Base-by-base conservation (phyloP, 37 sponge, comb jelly and placozoan species). In the Beroe ovata region DNA sequence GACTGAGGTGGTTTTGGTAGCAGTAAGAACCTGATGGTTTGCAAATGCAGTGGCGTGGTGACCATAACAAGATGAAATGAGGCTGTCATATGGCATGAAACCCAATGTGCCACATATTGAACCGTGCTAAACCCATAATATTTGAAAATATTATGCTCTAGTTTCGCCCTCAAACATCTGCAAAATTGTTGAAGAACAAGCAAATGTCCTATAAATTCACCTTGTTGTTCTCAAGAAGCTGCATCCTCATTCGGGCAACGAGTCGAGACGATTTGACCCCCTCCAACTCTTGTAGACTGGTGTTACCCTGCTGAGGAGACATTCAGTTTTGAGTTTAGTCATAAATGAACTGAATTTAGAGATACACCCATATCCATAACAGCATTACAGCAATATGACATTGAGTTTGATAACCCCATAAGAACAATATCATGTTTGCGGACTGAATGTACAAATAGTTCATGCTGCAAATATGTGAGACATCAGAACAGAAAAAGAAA, bases 191-290 rank as follows among this genome's bases (percentile, higher is more conserved):
- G 54, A 47, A 47, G 54, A 47, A 47, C 11, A 11, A 16, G 6
- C 11, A 47, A 47, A 11, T 47, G 11, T 47, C 6, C 6, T 47
- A 47, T 47, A 47, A 37, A 66, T 30, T 66, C 34, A 66, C 69
- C 30, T 66, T 66, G 30, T 18, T 66, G 69, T 66, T 66, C 8
- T 25, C 69, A 14, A 29, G 69, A 30, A 66, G 30, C 35, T 66
- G 69, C 2, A 37, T 34, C 16, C 34, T 66, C 69, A 66, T 66
- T 1, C 69, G 69, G 32, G 69, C 69, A 8, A 66, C 69, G 1
- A 66, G 69, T 18, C 34, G 69, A 30, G 69, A 66, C 3, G 32
- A 32, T 66, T 37, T 26, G 69, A 66, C 30, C 6, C 36, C 14
- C 8, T 66, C 34, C 35, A 66, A 18, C 16, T 66, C 69, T 30